Base-by-base conservation (phyloP, 2,797 vertebrate species). In the Remorina albescens region DNA sequence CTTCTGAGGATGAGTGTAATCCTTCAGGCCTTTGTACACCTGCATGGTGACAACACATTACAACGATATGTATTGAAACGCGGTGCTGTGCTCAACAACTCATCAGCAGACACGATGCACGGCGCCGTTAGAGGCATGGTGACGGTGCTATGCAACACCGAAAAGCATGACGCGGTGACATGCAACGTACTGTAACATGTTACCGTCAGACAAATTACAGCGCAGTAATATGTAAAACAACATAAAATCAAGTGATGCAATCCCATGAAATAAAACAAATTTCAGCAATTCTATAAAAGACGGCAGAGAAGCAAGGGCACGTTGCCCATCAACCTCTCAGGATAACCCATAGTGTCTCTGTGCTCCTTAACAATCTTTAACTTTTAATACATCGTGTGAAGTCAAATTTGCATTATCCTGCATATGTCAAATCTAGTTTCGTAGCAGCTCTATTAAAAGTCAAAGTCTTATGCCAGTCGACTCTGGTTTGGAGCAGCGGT, bases 21-120 rank as follows among this genome's bases (percentile, higher is more conserved):
- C 90, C 83, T 84, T 70, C 62, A 81, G 81, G 84, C 82, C 77
- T 75, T 89, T 87, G 60, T 66, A 71, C 88, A 92, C 87, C 89
- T 91, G 84, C 82, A 69, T 8, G 71, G 56, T 71, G 70, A 78
- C 71, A 67, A 59, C 63, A 67, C 82, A 77, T 28, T 62, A 80
- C 74, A 73, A 60, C 46, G 50, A 63, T 64, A 78, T 75, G 78
- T 72, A 74, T 74, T 44, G 44, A 53, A 74, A 72, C 57, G 11
- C 49, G 0, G n/a, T 9, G 34, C 47, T 5, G 50, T 23, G 53
- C 37, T 16, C 53, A 44, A 71, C 59, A 55, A 60, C 76, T 10
- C 42, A 46, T 44, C 4, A 2, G 30, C 6, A 16, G 21, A 34
- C n/a, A 72, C 9, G 23, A 60, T 49, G 32, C 42, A 8, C 11